Percentiles rank a stretch among this genome's conserved stretches.
phyloP scores from a whole-genome alignment of 2,113 vertebrate species.

The Vulpes lagopus region DNA sequence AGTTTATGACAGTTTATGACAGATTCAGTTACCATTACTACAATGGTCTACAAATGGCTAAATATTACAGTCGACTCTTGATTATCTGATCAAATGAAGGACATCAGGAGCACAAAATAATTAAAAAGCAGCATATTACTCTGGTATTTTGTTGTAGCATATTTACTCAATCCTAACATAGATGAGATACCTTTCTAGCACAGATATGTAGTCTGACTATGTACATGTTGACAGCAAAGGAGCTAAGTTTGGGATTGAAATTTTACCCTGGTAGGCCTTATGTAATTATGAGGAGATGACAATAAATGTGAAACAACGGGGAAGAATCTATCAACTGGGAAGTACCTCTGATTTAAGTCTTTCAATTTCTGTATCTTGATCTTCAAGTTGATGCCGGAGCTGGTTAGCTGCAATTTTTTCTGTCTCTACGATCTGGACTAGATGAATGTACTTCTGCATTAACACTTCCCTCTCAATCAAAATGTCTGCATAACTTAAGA shows the following conservation, averaged over 20 bases:
- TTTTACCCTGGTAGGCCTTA: background rate
- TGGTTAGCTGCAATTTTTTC: slow-evolving; percentile 93
- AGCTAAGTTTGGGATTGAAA: background rate
- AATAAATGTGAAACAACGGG: background rate
- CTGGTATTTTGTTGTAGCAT: background rate
- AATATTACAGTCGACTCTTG: background rate
- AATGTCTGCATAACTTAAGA: slow-evolving; percentile 90
- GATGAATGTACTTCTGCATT: slow-evolving; percentile 93
- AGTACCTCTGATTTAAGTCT: slow-evolving; percentile 96
- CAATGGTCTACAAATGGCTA: background rate
- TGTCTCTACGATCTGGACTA: slow-evolving; percentile 92
- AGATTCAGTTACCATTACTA: background rate
- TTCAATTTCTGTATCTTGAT: slow-evolving; percentile 98
- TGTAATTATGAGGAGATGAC: background rate
- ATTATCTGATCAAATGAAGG: background rate
- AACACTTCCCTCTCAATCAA: slow-evolving; percentile 91
- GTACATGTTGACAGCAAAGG: background rate
- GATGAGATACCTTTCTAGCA: background rate
- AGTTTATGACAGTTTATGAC: background rate
- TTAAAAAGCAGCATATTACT: background rate
- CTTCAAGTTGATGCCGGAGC: slow-evolving; percentile 97
- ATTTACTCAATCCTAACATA: background rate
- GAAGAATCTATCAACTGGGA: background rate
- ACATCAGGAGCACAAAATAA: background rate
- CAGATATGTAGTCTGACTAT: background rate